phyloP scores from a whole-genome alignment of 1,140 invertebrate species.

The Penaeus japonicus region DNA sequence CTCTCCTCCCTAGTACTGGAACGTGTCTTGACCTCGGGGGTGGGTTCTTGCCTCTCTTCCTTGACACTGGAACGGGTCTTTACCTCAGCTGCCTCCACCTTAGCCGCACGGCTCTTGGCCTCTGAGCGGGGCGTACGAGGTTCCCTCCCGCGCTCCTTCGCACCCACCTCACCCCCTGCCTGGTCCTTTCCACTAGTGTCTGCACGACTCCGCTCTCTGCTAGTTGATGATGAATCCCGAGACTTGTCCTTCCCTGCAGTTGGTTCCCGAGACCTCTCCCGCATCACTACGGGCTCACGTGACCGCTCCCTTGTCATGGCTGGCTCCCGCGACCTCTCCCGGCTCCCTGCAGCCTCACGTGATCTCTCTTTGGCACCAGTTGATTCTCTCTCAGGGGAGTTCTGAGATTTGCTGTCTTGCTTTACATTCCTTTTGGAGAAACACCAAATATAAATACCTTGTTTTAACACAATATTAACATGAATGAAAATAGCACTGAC shows the following conservation, averaged over 20 bases:
- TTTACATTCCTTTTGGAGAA: conserved; percentile 16
- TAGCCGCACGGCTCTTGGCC: conserved; percentile 22
- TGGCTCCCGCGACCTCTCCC: conserved; percentile 23
- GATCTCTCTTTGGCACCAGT: conserved; percentile 9
- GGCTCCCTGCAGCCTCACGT: background rate
- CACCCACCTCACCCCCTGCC: background rate
- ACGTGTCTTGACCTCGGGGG: conserved; percentile 30
- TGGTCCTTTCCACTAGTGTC: background rate
- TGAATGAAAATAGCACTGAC: no score
- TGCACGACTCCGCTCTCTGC: background rate
- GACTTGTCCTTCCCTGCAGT: conserved; percentile 21
- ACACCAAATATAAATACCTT: background rate
- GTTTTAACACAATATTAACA: background rate
- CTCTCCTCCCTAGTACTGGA: conserved; percentile 35
- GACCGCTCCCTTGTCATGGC: background rate
- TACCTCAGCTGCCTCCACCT: conserved; percentile 10
- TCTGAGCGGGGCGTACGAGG: conserved; percentile 36
- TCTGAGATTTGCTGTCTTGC: background rate
- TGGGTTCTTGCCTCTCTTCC: conserved; percentile 16
- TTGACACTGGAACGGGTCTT: conserved; percentile 33
- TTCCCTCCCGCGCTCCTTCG: conserved; percentile 34
- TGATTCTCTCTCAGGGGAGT: conserved; percentile 23
- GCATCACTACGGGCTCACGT: background rate
- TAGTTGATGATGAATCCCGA: background rate
- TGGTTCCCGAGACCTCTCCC: conserved; percentile 26